phyloP scores from a whole-genome alignment of 1,140 invertebrate species.

The Drosophila dunni region DNA sequence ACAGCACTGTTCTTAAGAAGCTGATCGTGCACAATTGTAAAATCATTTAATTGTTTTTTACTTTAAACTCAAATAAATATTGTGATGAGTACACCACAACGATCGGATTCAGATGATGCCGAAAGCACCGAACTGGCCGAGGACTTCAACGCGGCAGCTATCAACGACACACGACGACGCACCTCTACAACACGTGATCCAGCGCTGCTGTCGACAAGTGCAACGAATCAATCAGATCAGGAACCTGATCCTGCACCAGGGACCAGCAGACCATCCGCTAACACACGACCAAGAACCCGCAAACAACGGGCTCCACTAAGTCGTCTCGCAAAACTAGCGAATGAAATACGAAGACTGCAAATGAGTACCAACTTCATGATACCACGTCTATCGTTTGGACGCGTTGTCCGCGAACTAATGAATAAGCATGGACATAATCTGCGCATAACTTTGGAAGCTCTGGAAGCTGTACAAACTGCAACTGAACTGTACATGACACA shows the following conservation, averaged over 20 bases:
- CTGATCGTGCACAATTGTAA: neutral
- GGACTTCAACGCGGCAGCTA: neutral
- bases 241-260: neutral
- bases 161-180: neutral
- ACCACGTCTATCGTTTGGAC: constrained; percentile 59
- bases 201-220: neutral
- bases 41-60: neutral
- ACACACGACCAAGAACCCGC: neutral
- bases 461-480: constrained; percentile 88
- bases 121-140: neutral
- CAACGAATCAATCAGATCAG: neutral
- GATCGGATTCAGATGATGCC: neutral
- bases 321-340: neutral
- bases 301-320: constrained; percentile 2
- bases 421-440: neutral
- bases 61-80: neutral
- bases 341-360: constrained; percentile 4
- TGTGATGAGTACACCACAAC: neutral
- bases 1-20: neutral
- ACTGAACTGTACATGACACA: constrained; percentile 90
- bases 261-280: neutral
- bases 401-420: constrained; percentile 67
- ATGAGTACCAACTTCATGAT: constrained; percentile 31
- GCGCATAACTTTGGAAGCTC: constrained; percentile 86
- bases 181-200: neutral